Percentiles rank a stretch among this genome's conserved stretches.
phyloP scores from a whole-genome alignment of 2,888 invertebrate genomes.

The Coelopa pilipes region DNA sequence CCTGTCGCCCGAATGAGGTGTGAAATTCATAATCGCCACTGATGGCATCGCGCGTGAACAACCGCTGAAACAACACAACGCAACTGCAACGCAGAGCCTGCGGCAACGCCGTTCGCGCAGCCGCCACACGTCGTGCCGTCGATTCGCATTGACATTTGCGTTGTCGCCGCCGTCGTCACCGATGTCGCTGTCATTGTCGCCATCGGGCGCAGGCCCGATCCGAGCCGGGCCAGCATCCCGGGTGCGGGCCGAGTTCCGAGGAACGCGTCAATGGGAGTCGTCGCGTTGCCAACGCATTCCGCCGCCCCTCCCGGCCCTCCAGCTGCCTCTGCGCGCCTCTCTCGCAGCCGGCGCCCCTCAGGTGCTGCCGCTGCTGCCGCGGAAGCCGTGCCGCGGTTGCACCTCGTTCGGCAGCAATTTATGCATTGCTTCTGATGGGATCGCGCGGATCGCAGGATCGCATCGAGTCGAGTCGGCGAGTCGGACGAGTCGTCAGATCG shows the following conservation, averaged over 20 bases:
- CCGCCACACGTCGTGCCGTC: conserved; percentile 23
- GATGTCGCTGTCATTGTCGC: neutral
- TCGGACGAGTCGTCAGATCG: too few relatives aligned
- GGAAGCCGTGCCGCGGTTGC: conserved; percentile 11
- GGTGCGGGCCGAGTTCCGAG: conserved; percentile 5
- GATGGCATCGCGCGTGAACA: conserved; percentile 6
- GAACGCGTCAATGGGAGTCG: conserved; percentile 20
- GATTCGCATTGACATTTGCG: conserved; percentile 37
- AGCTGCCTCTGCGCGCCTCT: too few relatives aligned
- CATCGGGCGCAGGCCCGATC: neutral
- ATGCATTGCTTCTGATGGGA: conserved; percentile 28
- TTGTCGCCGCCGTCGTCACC: neutral
- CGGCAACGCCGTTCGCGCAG: conserved; percentile 10
- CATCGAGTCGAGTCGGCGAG: neutral
- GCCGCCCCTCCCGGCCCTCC: too few relatives aligned
- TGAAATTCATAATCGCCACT: conserved; percentile 34
- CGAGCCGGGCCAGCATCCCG: neutral
- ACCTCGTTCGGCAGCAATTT: conserved; percentile 34
- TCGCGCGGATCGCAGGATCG: conserved; percentile 14
- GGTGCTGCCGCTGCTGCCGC: conserved; percentile 16
- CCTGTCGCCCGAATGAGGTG: conserved; percentile 36
- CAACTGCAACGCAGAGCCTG: conserved; percentile 10
- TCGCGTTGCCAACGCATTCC: too few relatives aligned
- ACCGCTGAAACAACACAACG: neutral
- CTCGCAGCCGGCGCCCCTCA: neutral